Base-by-base conservation (phyloP, 1,140 invertebrate genomes). In the Bemisia tabaci region DNA sequence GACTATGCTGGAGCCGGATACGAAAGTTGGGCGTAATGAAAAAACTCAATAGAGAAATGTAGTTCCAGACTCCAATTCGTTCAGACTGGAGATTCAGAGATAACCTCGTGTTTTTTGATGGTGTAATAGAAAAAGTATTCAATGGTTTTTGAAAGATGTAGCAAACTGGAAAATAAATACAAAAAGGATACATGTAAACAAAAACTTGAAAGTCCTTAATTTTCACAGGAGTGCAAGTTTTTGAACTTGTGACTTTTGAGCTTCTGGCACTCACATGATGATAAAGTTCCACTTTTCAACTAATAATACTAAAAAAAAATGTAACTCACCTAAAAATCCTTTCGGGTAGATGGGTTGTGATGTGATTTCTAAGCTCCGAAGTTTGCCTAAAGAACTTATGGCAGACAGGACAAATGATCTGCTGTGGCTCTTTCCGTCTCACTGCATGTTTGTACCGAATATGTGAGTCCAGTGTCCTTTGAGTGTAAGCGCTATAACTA, bases 391-490 rank as follows among this genome's bases (percentile, higher is more conserved):
- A 48, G 33, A 48, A 5, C 17, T 17, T 48, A 48, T 17, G 33
- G 33, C 33, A 48, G 17, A 48, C 33, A 9, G 33, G 33, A 59
- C 64, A 65, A 23, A 65, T 59, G 5, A 65, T n/a, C 17, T 39
- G 59, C 11, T 33, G 17, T n/a, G 48, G 25, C 23, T 65, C 59
- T 65, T 11, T 65, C n/a, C 12, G 2, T 17, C 22, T 2, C 59
- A 25, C 2, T n/a, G 39, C 39, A 33, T 65, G 64, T 59, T 65
- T 65, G 12, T 58, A 2, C 25, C 39, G 25, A 22, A 65, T 23
- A 24, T 65, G 64, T 59, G 39, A 17, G 39, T 65, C 59, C 23
- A 65, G 24, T 2, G 64, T 65, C 17, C 21, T 23, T 12, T 59
- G 22, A 22, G 64, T 22, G 24, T 33, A 65, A 22, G 39, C 2